A percentile compares a stretch with the other conserved stretches of the same genome.
Evolutionary conservation across 2,888 invertebrate genomes (phyloP).

Genomic region (Tenodera sinensis): DNA sequence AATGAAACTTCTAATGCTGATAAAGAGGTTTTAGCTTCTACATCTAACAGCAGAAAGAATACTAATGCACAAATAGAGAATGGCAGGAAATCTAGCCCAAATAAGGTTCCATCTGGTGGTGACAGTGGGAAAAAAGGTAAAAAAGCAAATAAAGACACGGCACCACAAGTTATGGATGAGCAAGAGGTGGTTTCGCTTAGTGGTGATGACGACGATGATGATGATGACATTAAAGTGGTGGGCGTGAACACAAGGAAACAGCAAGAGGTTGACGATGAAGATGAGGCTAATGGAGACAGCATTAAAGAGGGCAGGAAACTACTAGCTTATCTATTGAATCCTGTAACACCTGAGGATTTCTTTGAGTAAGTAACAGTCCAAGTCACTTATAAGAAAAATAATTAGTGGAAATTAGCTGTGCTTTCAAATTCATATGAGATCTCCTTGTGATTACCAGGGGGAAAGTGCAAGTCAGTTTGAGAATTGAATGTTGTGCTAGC

Average conservation of each 20-base stretch:
- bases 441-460: too few species aligned
- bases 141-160: not conserved
- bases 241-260: slow-evolving; percentile 33
- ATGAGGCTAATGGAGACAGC: slow-evolving; percentile 49
- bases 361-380: slow-evolving; percentile 48
- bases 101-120: not conserved
- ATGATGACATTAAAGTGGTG: not conserved
- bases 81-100: not conserved
- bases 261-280: slow-evolving; percentile 43
- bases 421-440: too few species aligned
- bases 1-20: not conserved
- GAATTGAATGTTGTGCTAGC: too few species aligned
- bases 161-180: not conserved
- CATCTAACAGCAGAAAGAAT: slow-evolving; percentile 15
- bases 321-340: slow-evolving; percentile 71
- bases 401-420: too few species aligned
- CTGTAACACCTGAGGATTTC: slow-evolving; percentile 58
- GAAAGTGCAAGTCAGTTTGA: too few species aligned
- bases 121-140: not conserved
- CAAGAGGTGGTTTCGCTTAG: not conserved
- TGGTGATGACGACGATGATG: not conserved
- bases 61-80: not conserved
- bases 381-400: slow-evolving; percentile 39
- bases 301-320: slow-evolving; percentile 58
- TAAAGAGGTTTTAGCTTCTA: not conserved